Evolutionary conservation across 2,888 invertebrate species (phyloP).

Genomic region (Conchocele bisecta): DNA sequence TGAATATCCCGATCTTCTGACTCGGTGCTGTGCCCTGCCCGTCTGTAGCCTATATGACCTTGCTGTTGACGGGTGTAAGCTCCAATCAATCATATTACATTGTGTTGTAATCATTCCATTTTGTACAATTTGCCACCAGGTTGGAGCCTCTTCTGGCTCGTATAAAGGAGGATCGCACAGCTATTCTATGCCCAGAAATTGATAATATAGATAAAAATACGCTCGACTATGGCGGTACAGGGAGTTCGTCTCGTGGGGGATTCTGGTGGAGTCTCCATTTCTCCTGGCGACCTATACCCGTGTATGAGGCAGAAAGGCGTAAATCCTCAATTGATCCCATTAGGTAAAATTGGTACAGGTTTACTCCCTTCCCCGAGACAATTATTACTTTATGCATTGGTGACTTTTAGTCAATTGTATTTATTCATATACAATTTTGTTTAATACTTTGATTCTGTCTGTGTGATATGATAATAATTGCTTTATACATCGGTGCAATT

Average conservation of each 20-base stretch:
- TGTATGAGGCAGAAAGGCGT: constrained; percentile 69
- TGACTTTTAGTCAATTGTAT: too few relatives aligned
- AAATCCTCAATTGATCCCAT: constrained; percentile 62
- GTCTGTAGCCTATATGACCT: too few relatives aligned
- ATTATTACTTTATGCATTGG: background rate
- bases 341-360: constrained; percentile 60
- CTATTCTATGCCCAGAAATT: constrained; percentile 96
- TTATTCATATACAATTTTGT: too few relatives aligned
- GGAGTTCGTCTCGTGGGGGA: constrained; percentile 78
- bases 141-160: constrained; percentile 93
- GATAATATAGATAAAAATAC: constrained; percentile 94
- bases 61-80: too few relatives aligned
- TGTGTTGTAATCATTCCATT: too few relatives aligned
- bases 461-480: too few relatives aligned
- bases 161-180: constrained; percentile 90
- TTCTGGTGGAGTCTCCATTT: constrained; percentile 90
- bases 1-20: too few relatives aligned
- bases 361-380: background rate
- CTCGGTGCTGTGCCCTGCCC: too few relatives aligned
- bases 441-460: too few relatives aligned
- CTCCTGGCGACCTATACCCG: constrained; percentile 87
- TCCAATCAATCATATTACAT: too few relatives aligned
- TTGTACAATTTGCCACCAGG: too few relatives aligned
- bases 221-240: constrained; percentile 83
- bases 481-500: too few relatives aligned